These are phyloP conservation scores for Myxocyprinus asiaticus DNA, from an alignment of 2,113 vertebrate species.

Conservation along the genomic window DNA sequence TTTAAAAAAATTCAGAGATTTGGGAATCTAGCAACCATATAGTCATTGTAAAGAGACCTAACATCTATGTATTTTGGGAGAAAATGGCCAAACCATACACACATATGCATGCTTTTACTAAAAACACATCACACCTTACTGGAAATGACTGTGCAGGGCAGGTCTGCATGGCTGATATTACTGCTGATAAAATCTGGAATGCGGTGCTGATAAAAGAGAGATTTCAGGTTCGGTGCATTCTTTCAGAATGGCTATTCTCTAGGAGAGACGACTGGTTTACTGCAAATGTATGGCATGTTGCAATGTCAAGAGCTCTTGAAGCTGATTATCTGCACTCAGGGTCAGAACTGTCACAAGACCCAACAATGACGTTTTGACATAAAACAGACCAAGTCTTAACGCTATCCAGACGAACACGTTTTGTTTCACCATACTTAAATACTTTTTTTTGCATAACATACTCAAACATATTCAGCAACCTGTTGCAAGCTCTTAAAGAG, in stretches of 20 bases:
- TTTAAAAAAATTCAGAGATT: no score
- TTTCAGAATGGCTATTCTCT: conserved; percentile 53
- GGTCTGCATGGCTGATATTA: conserved; percentile 58
- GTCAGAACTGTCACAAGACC: conserved; percentile 6
- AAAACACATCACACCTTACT: conserved; percentile 32
- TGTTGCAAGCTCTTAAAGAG: conserved; percentile 28
- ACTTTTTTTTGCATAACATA: not conserved
- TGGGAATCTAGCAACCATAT: no score
- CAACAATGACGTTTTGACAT: not conserved
- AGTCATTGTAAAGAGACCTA: no score
- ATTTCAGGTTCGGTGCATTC: conserved; percentile 63
- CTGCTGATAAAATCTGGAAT: conserved; percentile 71
- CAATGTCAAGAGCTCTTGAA: conserved; percentile 46
- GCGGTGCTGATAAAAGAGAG: conserved; percentile 60
- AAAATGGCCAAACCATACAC: not conserved
- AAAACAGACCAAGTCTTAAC: not conserved
- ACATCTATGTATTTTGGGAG: conserved; percentile 25
- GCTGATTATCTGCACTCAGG: not conserved
- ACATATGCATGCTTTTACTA: conserved; percentile 34
- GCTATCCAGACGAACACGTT: no score
- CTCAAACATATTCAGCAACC: conserved; percentile 14
- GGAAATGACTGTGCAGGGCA: conserved; percentile 57
- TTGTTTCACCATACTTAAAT: no score
- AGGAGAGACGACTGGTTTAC: conserved; percentile 39
- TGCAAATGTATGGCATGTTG: conserved; percentile 32